Base-by-base conservation (phyloP, 2,797 vertebrate species). In the Pogonophryne albipinna region DNA sequence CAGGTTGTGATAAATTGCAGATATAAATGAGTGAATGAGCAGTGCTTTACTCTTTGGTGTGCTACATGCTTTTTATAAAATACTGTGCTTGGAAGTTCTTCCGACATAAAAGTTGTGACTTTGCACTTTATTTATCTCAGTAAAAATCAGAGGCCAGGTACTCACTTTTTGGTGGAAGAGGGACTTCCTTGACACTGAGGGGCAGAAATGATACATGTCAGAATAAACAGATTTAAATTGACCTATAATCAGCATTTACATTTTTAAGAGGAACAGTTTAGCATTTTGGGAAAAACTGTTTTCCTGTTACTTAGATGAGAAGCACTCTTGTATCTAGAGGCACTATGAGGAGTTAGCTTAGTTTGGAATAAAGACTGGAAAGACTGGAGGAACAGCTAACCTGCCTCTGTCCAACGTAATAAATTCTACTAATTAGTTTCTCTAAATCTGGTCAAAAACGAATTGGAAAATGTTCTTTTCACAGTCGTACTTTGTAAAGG, bases 151-250 rank as follows among this genome's bases (percentile, higher is more conserved):
- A 70, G 47, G 10, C 6, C 0, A 38, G 61, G 10, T 52, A 94
- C 94, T 95, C 81, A 96, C 95, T 95, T 87, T 95, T 96, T 27
- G 94, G 94, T 67, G 93, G 92, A 56, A 88, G 90, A 71, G 86
- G 87, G 50, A 92, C 74, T 85, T 95, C 94, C 83, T 95, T 96
- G 59, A 94, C 41, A 51, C 95, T 96, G 82, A 59, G 19, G 65
- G 23, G 15, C 3, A 84, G 46, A 84, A 79, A 79, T 61, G 56
- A 80, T 82, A 84, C n/a, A 59, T 59, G 19, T 79, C 15, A 79
- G 13, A 71, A 58, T 72, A 38, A 41, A 4, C n/a, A 49, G 3
- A 3, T 27, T 68, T 63, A 1, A 38, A 17, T 1, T 49, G 4
- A 51, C 3, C 9, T 56, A 5, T 44, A 71, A 66, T 47, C 5